A percentile compares a stretch with the other conserved stretches of the same genome.
These are phyloP conservation scores for Podargus strigoides DNA, from an alignment of 2,797 vertebrate genomes.

Conservation along the genomic window DNA sequence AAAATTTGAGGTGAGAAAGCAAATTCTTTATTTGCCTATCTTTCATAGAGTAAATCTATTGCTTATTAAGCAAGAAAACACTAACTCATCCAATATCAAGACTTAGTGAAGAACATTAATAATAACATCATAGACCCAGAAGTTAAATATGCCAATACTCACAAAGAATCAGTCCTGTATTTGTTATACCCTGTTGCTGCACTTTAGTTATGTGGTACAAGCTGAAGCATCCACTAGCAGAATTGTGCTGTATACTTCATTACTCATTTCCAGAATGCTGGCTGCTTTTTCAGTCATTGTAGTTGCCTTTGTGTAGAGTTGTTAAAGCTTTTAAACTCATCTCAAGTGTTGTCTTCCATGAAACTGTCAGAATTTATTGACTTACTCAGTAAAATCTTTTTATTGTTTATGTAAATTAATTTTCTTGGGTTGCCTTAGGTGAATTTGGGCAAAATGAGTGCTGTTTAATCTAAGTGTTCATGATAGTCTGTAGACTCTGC, in stretches of 20 bases:
- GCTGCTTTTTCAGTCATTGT: background rate
- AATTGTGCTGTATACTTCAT: background rate
- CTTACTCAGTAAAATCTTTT: background rate
- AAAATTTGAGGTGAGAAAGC: background rate
- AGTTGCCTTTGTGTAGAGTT: background rate
- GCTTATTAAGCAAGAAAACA: background rate
- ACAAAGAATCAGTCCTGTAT: background rate
- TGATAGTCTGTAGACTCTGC: background rate
- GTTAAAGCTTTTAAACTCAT: background rate
- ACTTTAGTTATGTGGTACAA: background rate
- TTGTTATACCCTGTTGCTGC: background rate
- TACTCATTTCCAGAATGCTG: background rate
- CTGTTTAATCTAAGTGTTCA: background rate
- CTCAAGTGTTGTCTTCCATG: background rate
- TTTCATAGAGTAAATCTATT: background rate
- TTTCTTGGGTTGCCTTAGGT: background rate
- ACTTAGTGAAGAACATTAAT: background rate
- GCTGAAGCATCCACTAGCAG: background rate
- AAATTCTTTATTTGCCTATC: background rate
- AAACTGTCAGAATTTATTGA: slow-evolving; percentile 18
- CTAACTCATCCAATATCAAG: background rate
- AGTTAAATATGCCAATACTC: background rate
- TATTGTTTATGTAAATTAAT: background rate
- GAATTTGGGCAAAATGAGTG: background rate
- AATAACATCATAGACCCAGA: background rate